Evolutionary conservation across 1,140 invertebrate genomes (phyloP), one percentile per base, ranked within the genome.

Genomic region (Spodoptera litura): DNA sequence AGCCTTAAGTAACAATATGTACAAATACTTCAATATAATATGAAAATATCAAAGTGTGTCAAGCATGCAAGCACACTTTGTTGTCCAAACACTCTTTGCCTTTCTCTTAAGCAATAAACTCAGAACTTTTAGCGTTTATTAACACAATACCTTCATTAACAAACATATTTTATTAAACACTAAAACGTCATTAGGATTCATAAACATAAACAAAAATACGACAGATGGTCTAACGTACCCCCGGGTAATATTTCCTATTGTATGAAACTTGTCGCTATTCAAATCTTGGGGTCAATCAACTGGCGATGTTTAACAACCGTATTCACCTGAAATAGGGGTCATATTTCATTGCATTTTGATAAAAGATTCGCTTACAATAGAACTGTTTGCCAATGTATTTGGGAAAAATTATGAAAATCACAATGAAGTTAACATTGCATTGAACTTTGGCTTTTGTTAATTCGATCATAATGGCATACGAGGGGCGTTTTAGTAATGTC

Each of bases 201-300:
- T 86, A 88, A 83, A 79, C 79, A 86, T 84, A 83, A 78, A 84
- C 78, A 80, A 84, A 85, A 85, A 66, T 51, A 81, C 85, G 88
- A 90, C 90, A 91, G 90, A 91, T 91, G 90, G 86, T 77, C 81
- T 81, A 80, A 81, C 66, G 75, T 81, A 83, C 85, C 88, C 86
- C 79, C 83, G 81, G 64, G 80, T 82, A 81, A 83, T 85, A 86
- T 27, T 84, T 85, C 85, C 81, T 85, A 84, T 88, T 87, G 87
- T 87, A 84, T 85, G 12, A 72, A 75, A 55, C 73, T 81, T 78
- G 78, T 80, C 77, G 27, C 79, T 83, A 86, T 84, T 81, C 83
- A 87, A 81, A 83, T 82, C 62, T 83, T 87, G 73, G 85, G 83
- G 83, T 81, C 81, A 85, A 86, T 81, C 85, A 85, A 44, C 13